Evolutionary conservation across 2,113 vertebrate genomes (phyloP).

Genomic region (Caranx melampygus): DNA sequence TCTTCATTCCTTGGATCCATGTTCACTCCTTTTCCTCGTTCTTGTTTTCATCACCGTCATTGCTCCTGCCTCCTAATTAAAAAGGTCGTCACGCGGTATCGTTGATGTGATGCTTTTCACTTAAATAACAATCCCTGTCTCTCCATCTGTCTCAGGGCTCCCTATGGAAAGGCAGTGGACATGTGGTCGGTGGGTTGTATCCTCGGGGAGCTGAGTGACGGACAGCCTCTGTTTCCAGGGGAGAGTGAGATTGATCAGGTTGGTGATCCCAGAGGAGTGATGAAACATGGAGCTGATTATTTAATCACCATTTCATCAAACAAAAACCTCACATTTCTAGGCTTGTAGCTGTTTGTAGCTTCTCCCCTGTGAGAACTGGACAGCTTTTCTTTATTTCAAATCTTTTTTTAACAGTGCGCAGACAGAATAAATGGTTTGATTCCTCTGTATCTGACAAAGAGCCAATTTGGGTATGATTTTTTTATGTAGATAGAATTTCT

Average conservation of each 20-base stretch:
- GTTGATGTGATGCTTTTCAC: neutral
- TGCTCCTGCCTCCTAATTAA: constrained; percentile 1
- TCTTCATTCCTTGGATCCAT: neutral
- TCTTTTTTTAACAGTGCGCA: neutral
- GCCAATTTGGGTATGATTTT: neutral
- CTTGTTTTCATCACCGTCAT: constrained; percentile 15
- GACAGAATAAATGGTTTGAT: neutral
- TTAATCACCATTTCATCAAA: neutral
- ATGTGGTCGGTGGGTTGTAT: constrained; percentile 99
- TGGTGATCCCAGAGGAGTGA: constrained; percentile 11
- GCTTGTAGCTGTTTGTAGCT: neutral
- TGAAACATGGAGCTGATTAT: neutral
- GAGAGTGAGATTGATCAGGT: constrained; percentile 98
- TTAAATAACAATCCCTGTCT: neutral
- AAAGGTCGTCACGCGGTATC: neutral
- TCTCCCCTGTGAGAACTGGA: neutral
- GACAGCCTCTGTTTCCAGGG: constrained; percentile 97
- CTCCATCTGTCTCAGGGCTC: constrained; percentile 84
- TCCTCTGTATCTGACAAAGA: neutral
- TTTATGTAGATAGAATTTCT: neutral
- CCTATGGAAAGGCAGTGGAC: constrained; percentile 98
- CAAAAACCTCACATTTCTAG: neutral
- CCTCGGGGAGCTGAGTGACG: constrained; percentile 97
- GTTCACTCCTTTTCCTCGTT: neutral
- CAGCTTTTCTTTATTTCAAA: neutral